Evolutionary conservation across 1,140 invertebrate genomes (phyloP).

Genomic region (Drosophila jambulina): DNA sequence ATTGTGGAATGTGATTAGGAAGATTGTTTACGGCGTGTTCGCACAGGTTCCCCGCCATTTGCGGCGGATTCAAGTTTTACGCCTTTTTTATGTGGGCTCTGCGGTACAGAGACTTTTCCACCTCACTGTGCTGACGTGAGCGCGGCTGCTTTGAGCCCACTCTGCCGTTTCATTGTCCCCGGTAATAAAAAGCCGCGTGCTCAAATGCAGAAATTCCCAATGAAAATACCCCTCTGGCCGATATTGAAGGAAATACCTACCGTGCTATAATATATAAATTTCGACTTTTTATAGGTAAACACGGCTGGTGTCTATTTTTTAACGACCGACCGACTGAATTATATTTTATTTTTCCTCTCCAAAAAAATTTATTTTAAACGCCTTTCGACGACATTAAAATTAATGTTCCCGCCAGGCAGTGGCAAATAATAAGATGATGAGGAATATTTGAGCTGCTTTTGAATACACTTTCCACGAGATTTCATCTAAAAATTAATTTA

Average conservation of each 20-base stretch:
- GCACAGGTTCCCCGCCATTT: slow-evolving; percentile 34
- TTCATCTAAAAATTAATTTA: not conserved
- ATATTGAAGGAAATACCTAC: slow-evolving; percentile 27
- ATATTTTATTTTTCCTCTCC: slow-evolving; percentile 39
- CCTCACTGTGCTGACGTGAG: slow-evolving; percentile 29
- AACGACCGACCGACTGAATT: slow-evolving; percentile 38
- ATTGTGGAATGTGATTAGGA: slow-evolving; percentile 22
- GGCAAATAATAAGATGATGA: slow-evolving; percentile 1
- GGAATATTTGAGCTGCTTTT: not conserved
- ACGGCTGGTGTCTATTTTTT: slow-evolving; percentile 54
- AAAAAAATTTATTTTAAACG: slow-evolving; percentile 50
- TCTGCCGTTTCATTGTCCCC: slow-evolving; percentile 31
- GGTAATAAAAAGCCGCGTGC: slow-evolving; percentile 44
- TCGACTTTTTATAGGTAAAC: slow-evolving; percentile 42
- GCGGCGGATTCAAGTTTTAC: slow-evolving; percentile 27
- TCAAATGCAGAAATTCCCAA: slow-evolving; percentile 32
- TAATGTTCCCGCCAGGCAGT: slow-evolving; percentile 29
- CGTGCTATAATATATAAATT: slow-evolving; percentile 1
- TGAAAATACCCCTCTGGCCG: slow-evolving; percentile 13
- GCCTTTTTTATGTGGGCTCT: slow-evolving; percentile 28
- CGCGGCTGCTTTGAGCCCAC: slow-evolving; percentile 25
- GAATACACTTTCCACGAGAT: slow-evolving; percentile 14
- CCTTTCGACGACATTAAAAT: slow-evolving; percentile 50
- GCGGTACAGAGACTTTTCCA: slow-evolving; percentile 34
- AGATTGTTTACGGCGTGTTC: slow-evolving; percentile 27